phyloP scores from a whole-genome alignment of 2,888 invertebrate genomes.

The Trichopria drosophilae region DNA sequence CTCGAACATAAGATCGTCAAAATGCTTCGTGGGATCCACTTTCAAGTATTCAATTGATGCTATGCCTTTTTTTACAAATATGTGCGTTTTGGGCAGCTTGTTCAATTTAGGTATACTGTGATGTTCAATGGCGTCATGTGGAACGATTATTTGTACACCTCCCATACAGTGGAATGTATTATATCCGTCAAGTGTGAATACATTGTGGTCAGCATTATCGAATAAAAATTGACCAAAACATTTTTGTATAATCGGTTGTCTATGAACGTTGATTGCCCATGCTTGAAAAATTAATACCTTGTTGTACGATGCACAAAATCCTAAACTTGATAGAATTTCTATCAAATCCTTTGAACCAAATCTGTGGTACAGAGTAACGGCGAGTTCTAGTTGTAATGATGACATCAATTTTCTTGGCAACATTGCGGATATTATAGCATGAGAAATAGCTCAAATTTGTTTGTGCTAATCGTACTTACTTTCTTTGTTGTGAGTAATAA shows the following conservation, averaged over 20 bases:
- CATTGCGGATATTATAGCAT: too few species aligned
- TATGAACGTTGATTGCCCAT: slow-evolving; percentile 33
- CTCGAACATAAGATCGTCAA: too few species aligned
- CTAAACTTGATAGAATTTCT: neutral
- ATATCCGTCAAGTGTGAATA: slow-evolving; percentile 6
- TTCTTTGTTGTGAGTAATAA: too few species aligned
- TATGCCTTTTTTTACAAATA: too few species aligned
- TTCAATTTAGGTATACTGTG: too few species aligned
- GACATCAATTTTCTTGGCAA: too few species aligned
- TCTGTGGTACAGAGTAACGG: slow-evolving; percentile 1
- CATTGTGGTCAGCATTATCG: slow-evolving; percentile 32
- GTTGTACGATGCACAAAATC: neutral
- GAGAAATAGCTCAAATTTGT: too few species aligned
- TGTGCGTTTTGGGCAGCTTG: too few species aligned
- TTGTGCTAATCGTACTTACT: too few species aligned
- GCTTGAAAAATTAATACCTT: slow-evolving; percentile 32
- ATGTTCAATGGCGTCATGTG: too few species aligned
- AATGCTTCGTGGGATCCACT: too few species aligned
- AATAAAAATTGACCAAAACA: slow-evolving; percentile 10
- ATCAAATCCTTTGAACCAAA: neutral
- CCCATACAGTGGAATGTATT: slow-evolving; percentile 14
- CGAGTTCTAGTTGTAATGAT: neutral
- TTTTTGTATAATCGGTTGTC: neutral
- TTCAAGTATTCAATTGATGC: too few species aligned
- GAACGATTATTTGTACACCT: neutral